Evolutionary conservation across 2,888 invertebrate genomes (phyloP).

Genomic region (Seira sanloemensis): DNA sequence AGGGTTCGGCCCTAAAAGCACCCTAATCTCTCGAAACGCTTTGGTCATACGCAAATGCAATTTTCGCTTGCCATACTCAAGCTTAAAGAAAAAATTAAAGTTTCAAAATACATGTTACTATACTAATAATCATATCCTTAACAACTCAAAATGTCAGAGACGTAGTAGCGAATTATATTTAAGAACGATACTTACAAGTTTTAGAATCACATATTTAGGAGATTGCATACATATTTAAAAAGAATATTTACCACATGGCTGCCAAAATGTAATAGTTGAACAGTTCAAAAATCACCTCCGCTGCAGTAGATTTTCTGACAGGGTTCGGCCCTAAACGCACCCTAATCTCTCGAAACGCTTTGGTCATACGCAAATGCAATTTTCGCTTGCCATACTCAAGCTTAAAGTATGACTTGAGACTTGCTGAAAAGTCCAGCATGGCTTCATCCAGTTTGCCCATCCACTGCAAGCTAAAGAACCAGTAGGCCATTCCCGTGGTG

Average conservation of each 20-base stretch:
- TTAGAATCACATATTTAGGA: too few species aligned
- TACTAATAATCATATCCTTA: too few species aligned
- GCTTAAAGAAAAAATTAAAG: neutral
- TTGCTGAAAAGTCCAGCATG: slow-evolving; percentile 13
- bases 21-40: slow-evolving; percentile 7
- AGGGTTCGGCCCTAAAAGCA: slow-evolving; percentile 20
- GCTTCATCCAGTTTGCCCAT: slow-evolving; percentile 20
- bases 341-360: neutral
- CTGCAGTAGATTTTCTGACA: slow-evolving; percentile 18
- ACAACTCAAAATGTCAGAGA: too few species aligned
- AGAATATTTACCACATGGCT: slow-evolving; percentile 50
- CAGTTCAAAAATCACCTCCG: slow-evolving; percentile 1
- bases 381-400: neutral
- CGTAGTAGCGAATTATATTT: too few species aligned
- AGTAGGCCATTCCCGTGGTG: slow-evolving; percentile 36
- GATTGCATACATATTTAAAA: too few species aligned
- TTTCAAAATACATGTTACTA: too few species aligned
- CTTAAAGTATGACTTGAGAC: slow-evolving; percentile 6
- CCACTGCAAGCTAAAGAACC: slow-evolving; percentile 28
- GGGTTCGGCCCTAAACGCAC: slow-evolving; percentile 24
- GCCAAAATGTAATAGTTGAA: slow-evolving; percentile 45
- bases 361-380: neutral
- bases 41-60: neutral
- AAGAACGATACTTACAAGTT: too few species aligned
- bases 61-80: neutral